Conservation (phyloP, 2,888 invertebrate species). For the Plebejus anna region DNA sequence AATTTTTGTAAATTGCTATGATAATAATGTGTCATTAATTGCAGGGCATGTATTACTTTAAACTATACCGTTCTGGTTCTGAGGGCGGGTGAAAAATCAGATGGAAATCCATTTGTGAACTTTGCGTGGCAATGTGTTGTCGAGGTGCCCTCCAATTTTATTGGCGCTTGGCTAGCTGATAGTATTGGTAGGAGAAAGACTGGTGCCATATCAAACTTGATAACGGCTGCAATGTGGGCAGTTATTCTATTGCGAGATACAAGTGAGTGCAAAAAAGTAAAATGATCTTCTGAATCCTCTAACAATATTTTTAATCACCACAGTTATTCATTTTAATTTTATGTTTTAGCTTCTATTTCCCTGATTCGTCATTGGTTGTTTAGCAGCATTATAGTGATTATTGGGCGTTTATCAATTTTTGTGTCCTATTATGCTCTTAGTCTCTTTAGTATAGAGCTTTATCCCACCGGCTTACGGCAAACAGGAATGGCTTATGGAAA, state of each 20-base stretch:
- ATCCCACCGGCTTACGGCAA: constrained; percentile 83
- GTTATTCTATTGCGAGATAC: constrained; percentile 44
- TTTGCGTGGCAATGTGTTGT: constrained; percentile 82
- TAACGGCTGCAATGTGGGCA: constrained; percentile 48
- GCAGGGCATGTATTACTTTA: constrained; percentile 71
- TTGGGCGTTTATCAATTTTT: constrained; percentile 75
- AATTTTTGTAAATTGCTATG: too few species aligned
- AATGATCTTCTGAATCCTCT: too few species aligned
- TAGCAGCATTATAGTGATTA: constrained; percentile 59
- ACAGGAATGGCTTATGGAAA: constrained; percentile 82
- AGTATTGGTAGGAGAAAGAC: constrained; percentile 53
- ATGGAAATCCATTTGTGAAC: constrained; percentile 83
- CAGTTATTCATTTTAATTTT: neutral
- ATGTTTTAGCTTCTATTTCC: constrained; percentile 31
- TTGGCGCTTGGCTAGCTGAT: constrained; percentile 73
- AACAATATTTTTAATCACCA: too few species aligned
- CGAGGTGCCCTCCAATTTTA: constrained; percentile 82
- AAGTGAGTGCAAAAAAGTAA: constrained; percentile 36
- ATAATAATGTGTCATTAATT: neutral
- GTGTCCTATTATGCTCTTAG: constrained; percentile 79
- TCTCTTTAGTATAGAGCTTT: constrained; percentile 82
- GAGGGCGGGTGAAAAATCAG: constrained; percentile 71
- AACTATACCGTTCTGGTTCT: constrained; percentile 75
- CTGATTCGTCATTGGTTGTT: constrained; percentile 50
- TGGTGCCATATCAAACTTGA: constrained; percentile 44